These are phyloP conservation scores for Eunapius fragilis DNA, from an alignment of 37 sponge, comb jelly and placozoan species.

Conservation along the genomic window DNA sequence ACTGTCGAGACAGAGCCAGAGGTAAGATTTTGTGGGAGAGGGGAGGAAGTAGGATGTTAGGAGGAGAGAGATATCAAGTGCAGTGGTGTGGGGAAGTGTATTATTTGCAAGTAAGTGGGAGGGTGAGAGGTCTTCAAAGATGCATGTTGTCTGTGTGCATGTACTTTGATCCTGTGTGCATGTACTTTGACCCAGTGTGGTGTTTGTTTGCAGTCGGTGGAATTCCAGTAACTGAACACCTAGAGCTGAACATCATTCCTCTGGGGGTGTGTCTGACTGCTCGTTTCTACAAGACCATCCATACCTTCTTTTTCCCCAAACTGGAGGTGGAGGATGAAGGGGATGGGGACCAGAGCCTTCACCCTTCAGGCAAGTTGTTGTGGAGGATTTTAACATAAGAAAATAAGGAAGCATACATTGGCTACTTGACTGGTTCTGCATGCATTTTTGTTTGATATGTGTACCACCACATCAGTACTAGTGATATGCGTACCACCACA, in stretches of 20 bases:
- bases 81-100: neutral
- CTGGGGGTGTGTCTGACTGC: conserved; percentile 77
- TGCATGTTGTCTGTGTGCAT: neutral
- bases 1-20: conserved; percentile 75
- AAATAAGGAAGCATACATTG: no score
- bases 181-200: neutral
- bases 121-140: neutral
- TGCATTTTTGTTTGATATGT: no score
- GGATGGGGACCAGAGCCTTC: conserved; percentile 7
- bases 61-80: neutral
- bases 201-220: conserved; percentile 82
- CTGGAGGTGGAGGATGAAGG: conserved; percentile 24
- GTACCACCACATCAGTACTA: no score
- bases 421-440: no score
- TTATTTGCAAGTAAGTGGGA: neutral
- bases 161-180: neutral
- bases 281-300: conserved; percentile 81
- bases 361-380: neutral
- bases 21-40: conserved; percentile 27
- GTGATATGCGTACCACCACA: no score
- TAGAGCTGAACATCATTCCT: conserved; percentile 93
- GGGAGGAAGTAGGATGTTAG: neutral
- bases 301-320: conserved; percentile 91
- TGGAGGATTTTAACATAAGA: neutral
- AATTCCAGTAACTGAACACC: conserved; percentile 91